Evolutionary conservation across 2,113 vertebrate species (phyloP).

Genomic region (Psophia crepitans): DNA sequence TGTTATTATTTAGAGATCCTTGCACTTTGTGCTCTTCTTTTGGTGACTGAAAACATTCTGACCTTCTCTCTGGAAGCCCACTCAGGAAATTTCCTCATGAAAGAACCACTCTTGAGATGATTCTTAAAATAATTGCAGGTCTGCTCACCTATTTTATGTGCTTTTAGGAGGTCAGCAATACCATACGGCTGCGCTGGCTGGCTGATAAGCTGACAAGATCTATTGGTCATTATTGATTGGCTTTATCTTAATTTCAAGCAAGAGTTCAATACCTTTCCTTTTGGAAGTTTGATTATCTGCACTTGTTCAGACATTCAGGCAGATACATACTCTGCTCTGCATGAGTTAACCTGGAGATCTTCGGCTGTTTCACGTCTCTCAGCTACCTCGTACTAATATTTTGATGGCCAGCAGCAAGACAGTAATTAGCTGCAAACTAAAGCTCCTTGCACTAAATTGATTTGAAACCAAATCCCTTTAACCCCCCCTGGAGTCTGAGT

Average conservation of each 20-base stretch:
- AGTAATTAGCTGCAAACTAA: neutral
- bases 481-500: neutral
- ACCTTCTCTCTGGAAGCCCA: neutral
- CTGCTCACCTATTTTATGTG: neutral
- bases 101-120: neutral
- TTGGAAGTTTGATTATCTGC: neutral
- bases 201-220: neutral
- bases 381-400: neutral
- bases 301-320: neutral
- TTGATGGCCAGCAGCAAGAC: neutral
- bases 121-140: neutral
- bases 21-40: neutral
- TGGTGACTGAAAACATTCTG: neutral
- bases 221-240: neutral
- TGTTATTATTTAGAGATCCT: neutral
- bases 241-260: slow-evolving; percentile 8
- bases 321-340: neutral
- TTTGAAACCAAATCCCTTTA: neutral
- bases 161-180: neutral
- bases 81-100: neutral
- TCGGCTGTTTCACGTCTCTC: neutral
- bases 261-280: neutral
- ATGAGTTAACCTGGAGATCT: neutral
- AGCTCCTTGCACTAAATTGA: neutral
- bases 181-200: neutral